Conservation (phyloP, 2,888 invertebrate genomes). For the Dryococelus australis region DNA sequence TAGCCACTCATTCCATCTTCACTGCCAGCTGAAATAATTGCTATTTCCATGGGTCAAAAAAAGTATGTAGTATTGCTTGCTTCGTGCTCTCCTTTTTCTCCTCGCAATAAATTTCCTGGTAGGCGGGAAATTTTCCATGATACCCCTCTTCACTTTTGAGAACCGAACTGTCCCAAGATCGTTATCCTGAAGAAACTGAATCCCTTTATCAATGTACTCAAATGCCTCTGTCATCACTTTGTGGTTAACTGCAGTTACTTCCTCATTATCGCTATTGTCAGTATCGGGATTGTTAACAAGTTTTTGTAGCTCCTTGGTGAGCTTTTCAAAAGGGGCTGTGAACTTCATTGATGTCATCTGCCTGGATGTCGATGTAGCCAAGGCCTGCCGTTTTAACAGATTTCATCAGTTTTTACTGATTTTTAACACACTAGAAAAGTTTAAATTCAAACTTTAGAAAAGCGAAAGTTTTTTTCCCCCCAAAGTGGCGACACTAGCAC, state of each 20-base stretch:
- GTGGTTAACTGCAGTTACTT: not conserved
- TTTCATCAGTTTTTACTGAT: too few species aligned
- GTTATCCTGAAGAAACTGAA: too few species aligned
- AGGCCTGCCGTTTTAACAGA: too few species aligned
- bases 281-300: not conserved
- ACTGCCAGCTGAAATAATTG: too few species aligned
- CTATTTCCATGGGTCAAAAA: too few species aligned
- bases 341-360: not conserved
- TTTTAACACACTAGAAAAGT: too few species aligned
- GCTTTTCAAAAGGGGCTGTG: not conserved
- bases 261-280: not conserved
- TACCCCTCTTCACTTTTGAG: not conserved
- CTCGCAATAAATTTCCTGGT: not conserved
- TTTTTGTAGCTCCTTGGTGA: constrained; percentile 2
- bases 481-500: too few species aligned
- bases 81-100: not conserved
- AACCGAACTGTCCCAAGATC: not conserved
- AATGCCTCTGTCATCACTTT: not conserved
- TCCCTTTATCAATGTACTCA: not conserved
- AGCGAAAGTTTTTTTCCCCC: too few species aligned
- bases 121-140: not conserved
- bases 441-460: too few species aligned
- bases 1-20: too few species aligned
- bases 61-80: too few species aligned
- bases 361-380: not conserved